These are phyloP conservation scores for Sclerurus mexicanus DNA, from an alignment of 2,113 vertebrate genomes.

Conservation along the genomic window DNA sequence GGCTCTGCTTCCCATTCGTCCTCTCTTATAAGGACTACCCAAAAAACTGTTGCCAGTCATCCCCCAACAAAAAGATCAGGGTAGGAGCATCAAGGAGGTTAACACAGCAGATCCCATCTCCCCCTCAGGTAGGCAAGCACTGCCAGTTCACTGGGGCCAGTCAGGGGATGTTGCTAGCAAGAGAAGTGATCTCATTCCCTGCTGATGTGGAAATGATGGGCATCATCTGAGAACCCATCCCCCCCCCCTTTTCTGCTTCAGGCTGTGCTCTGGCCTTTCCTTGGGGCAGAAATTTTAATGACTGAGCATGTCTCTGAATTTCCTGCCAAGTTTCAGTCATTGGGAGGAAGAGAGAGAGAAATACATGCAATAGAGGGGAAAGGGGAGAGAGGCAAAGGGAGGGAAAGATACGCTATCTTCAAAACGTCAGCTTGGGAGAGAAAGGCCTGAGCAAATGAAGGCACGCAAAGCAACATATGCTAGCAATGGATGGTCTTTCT, in stretches of 20 bases:
- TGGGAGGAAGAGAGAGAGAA: neutral
- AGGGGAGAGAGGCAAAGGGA: neutral
- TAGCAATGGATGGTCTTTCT: neutral
- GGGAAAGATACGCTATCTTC: neutral
- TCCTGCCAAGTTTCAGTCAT: slow-evolving; percentile 40
- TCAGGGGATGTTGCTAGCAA: neutral
- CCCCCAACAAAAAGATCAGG: neutral
- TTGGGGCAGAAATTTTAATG: neutral
- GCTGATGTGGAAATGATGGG: neutral
- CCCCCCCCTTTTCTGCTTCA: neutral
- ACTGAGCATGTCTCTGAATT: neutral
- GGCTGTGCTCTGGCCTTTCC: neutral
- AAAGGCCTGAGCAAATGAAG: neutral
- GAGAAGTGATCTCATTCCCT: neutral
- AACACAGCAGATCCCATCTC: neutral
- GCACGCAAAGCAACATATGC: neutral
- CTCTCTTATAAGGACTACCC: neutral
- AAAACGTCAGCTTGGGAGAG: neutral
- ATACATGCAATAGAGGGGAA: neutral
- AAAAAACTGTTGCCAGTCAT: neutral
- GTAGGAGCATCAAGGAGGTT: neutral
- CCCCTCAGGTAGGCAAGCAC: fast-evolving
- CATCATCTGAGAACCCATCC: neutral
- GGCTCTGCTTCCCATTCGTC: fast-evolving
- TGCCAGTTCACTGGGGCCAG: neutral